Evolutionary conservation across 2,888 invertebrate genomes (phyloP).

Genomic region (Brenthis hecate): DNA sequence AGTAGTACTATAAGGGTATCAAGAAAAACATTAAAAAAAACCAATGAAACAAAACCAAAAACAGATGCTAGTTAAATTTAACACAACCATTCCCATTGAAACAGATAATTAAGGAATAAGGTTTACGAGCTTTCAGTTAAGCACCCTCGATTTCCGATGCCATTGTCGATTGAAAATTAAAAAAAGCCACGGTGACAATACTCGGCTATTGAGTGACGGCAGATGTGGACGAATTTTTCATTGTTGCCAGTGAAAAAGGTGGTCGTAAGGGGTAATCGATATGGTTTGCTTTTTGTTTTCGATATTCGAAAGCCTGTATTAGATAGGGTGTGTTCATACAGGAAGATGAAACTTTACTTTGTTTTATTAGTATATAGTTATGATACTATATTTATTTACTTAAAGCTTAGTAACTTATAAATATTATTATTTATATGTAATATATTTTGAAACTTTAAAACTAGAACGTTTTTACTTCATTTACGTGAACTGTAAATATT

Average conservation of each 20-base stretch:
- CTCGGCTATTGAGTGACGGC: conserved; percentile 67
- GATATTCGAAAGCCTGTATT: conserved; percentile 24
- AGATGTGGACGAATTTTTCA: conserved; percentile 65
- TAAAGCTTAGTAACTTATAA: not conserved
- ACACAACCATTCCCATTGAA: conserved; percentile 29
- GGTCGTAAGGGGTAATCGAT: conserved; percentile 58
- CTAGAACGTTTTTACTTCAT: no score
- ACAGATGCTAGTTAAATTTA: conserved; percentile 17
- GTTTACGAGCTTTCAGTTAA: conserved; percentile 42
- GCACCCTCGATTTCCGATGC: conserved; percentile 51
- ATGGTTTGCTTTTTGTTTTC: conserved; percentile 38
- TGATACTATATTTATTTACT: not conserved
- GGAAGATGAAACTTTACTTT: not conserved
- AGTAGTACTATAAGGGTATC: not conserved
- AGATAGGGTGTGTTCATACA: conserved; percentile 23
- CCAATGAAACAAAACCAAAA: not conserved
- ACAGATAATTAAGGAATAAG: conserved; percentile 39
- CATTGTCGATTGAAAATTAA: conserved; percentile 50
- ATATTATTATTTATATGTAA: no score
- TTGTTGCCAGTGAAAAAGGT: conserved; percentile 57
- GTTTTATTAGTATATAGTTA: not conserved
- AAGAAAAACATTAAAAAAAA: not conserved
- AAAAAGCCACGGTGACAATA: conserved; percentile 58
- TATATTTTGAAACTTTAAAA: no score
- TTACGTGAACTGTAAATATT: no score